Evolutionary conservation across 2,113 vertebrate species (phyloP).

Genomic region (Chionodraco myersi): DNA sequence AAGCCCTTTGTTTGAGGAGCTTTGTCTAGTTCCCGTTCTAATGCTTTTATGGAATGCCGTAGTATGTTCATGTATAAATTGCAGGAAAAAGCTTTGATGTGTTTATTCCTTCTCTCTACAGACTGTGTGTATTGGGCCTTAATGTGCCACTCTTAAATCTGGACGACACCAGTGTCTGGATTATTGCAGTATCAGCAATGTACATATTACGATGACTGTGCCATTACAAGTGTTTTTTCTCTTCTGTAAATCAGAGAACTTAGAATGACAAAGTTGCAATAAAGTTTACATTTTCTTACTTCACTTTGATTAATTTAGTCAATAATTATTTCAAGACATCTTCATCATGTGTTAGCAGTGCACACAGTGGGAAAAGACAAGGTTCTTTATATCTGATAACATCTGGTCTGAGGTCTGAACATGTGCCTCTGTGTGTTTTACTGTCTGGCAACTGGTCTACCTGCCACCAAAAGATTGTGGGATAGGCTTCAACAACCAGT

Average conservation of each 20-base stretch:
- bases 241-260: slow-evolving; percentile 80
- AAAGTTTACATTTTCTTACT: slow-evolving; percentile 88
- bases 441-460: background rate
- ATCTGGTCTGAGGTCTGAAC: background rate
- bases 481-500: background rate
- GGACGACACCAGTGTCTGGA: slow-evolving; percentile 55
- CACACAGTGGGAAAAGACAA: background rate
- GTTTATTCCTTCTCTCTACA: slow-evolving; percentile 65
- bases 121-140: slow-evolving; percentile 58
- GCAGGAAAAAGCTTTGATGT: slow-evolving; percentile 63
- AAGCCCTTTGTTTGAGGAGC: slow-evolving; percentile 49
- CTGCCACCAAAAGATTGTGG: background rate
- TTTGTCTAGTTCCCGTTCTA: slow-evolving; percentile 41
- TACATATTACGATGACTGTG: slow-evolving; percentile 81
- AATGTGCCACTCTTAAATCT: slow-evolving; percentile 68
- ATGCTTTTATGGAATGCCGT: slow-evolving; percentile 65
- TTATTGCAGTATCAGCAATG: slow-evolving; percentile 76
- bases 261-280: slow-evolving; percentile 81
- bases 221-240: slow-evolving; percentile 76
- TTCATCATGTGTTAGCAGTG: background rate
- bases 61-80: slow-evolving; percentile 51
- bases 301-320: slow-evolving; percentile 35
- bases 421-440: background rate
- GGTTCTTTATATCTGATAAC: background rate
- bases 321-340: background rate